Evolutionary conservation across 2,888 invertebrate species (phyloP), one percentile per base, ranked within the genome.

Genomic region (Thymelicus acteon): DNA sequence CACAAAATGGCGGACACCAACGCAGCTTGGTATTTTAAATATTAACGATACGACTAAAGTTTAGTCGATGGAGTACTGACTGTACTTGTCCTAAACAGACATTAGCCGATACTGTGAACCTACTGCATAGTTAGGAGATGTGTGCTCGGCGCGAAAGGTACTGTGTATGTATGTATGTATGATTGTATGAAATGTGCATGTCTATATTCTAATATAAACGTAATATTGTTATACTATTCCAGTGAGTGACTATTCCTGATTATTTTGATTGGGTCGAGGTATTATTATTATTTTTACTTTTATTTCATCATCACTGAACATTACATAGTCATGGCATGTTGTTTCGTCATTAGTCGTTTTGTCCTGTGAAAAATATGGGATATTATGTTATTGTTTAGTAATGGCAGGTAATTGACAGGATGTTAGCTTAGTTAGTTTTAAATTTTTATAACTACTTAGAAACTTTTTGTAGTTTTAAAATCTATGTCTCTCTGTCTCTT

Each of bases 251-350:
- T 31, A 31, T 74, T 76, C 81, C 78, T 78, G 81, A 80, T 87
- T 83, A 80, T 82, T 85, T 82, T 81, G 82, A 79, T 86, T 87
- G 85, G 91, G 90, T 86, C 84, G 83, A 88, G 90, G 90, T 91
- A 89, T 84, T 84, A 77, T 84, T 82, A 80, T 80, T 83, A 81
- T 79, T 79, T 86, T 64, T 65, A 60, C 82, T 78, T 72, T 73
- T 75, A 72, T 72, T 73, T 75, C 74, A 72, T 62, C 49, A 70
- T 79, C 87, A 86, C 83, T 74, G 67, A 81, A 80, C 75, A 61
- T 48, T 60, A 19, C 48, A 37, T 58, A 6, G n/a, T 62, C 68
- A 61, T 68, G 31, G 0, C 31, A 31, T 31, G 31, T 31, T 67
- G 40, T 7, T 40, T 8, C 40, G 8, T 40, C 2, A 7, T 8